Evolutionary conservation across 2,113 vertebrate genomes (phyloP).

Genomic region (Cebus imitator): DNA sequence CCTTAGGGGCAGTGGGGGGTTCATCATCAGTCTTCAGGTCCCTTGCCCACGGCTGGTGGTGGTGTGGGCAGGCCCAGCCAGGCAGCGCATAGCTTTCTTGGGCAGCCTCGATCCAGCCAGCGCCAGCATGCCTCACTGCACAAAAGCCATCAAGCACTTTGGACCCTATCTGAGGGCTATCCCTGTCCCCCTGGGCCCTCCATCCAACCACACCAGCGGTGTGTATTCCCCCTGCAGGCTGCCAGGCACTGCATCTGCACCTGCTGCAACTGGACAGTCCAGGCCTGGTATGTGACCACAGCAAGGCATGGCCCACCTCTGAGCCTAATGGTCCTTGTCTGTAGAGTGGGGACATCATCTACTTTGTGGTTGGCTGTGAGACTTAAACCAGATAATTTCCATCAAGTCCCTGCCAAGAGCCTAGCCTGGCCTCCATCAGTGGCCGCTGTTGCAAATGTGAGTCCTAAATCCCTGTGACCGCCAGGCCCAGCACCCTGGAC

Average conservation of each 20-base stretch:
- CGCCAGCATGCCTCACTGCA: background rate
- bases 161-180: background rate
- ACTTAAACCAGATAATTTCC: background rate
- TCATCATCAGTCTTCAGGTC: background rate
- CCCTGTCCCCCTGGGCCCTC: background rate
- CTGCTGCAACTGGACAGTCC: background rate
- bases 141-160: rapidly evolving
- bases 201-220: rapidly evolving
- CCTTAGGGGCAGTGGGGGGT: background rate
- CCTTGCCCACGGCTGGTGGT: background rate
- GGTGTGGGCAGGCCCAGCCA: background rate
- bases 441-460: background rate
- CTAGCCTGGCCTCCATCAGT: background rate
- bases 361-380: background rate
- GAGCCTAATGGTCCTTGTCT: background rate
- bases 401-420: background rate
- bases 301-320: background rate
- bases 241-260: background rate
- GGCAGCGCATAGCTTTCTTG: background rate
- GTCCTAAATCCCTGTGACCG: background rate
- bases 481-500: constrained; percentile 74
- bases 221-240: background rate
- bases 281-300: background rate
- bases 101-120: background rate
- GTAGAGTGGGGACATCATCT: background rate